phyloP scores from a whole-genome alignment of 2,797 vertebrate species.

The Anguilla obscura region DNA sequence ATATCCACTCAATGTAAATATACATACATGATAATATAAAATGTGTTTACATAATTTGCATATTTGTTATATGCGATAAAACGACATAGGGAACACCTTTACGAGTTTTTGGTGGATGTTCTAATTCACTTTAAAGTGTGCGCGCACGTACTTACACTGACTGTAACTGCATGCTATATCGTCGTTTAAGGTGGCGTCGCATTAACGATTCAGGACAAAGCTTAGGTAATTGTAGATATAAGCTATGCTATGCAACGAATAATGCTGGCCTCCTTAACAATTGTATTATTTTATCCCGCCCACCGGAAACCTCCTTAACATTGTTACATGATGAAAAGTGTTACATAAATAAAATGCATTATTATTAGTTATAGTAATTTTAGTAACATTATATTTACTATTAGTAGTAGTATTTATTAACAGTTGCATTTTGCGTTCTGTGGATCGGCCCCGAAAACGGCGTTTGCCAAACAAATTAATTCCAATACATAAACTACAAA shows the following conservation, averaged over 20 bases:
- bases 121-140: background rate
- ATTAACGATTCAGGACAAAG: background rate
- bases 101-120: background rate
- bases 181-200: background rate
- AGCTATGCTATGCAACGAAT: background rate
- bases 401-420: background rate
- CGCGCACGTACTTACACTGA: background rate
- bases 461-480: background rate
- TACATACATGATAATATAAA: background rate
- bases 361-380: background rate
- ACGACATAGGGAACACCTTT: background rate
- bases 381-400: background rate
- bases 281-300: background rate
- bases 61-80: too few relatives aligned
- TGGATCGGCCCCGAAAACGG: background rate
- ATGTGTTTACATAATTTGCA: background rate
- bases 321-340: background rate
- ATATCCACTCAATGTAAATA: background rate
- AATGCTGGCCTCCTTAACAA: too few relatives aligned
- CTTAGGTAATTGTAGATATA: background rate
- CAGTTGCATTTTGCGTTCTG: background rate
- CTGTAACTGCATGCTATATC: background rate
- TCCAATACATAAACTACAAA: background rate
- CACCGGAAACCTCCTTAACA: background rate
- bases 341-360: background rate